Evolutionary conservation across 2,797 vertebrate genomes (phyloP), one percentile per base, ranked within the genome.

Genomic region (Coregonus sp.): DNA sequence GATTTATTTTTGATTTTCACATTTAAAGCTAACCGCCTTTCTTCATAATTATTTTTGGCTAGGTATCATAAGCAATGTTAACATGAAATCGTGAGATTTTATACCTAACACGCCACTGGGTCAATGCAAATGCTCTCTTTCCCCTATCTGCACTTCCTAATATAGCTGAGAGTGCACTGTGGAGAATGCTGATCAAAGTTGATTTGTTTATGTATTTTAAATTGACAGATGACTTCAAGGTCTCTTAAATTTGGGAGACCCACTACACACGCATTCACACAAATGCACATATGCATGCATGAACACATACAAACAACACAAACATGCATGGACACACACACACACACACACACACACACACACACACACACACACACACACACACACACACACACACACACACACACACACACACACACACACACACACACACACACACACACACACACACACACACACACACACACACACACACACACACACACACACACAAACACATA

Each of bases 231-330:
- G 76, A 75, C 56, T 79, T 82, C 69, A 68, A 73, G 65, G 33
- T 68, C 33, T 78, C 61, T 73, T 73, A 70, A 81, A 76, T 82
- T 59, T 67, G 63, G 68, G 54, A 75, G 71, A 74, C 70, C 61
- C 63, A 71, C 54, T 61, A 63, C 65, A 78, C 66, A 68, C 66
- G 15, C 33, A 68, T 33, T 15, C 66, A 7, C 16, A 37, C 31
- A 5, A 15, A 68, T 2, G 3, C 61, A 20, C 16, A 20, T 9
- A 63, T 9, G n/a, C 5, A 63, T 1, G 18, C 65, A 31, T 15
- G 15, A 14, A 67, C 31, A 66, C 63, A 31, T 25, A 66, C 31
- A 68, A 15, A 68, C 61, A 29, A 35, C 59, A 25, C 25, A 25
- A 25, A 25, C 25, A 25, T 25, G 25, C 25, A 25, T 25, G 25